A percentile compares a stretch with the other conserved stretches of the same genome.
These are phyloP conservation scores for Lanius collurio DNA, from an alignment of 2,113 vertebrate genomes.

Conservation along the genomic window DNA sequence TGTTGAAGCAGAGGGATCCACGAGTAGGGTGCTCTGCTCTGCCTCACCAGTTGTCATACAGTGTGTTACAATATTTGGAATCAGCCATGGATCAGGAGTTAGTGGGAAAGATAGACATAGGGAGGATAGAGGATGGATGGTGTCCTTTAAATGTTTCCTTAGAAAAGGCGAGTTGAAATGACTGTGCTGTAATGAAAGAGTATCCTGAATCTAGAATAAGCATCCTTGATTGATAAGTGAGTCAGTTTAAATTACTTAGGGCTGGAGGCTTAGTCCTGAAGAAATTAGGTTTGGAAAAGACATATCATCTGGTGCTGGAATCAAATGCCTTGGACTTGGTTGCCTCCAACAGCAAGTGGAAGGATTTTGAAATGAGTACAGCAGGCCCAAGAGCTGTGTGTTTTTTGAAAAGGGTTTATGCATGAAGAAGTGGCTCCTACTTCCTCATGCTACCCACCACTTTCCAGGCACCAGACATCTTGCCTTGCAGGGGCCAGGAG, in stretches of 20 bases:
- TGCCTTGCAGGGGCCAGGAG: not conserved
- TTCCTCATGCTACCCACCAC: not conserved
- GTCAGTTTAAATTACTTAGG: not conserved
- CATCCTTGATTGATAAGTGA: not conserved
- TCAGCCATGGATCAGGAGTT: not conserved
- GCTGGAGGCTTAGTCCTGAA: not conserved
- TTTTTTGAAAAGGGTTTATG: not conserved
- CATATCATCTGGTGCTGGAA: not conserved
- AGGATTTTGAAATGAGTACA: not conserved
- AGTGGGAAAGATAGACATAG: not conserved
- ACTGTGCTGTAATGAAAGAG: not conserved
- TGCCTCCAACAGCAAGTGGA: not conserved
- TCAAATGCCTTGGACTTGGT: not conserved
- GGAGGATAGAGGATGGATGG: not conserved
- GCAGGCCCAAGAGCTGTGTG: not conserved
- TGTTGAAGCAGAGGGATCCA: fast-evolving
- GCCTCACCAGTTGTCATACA: not conserved
- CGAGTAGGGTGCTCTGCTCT: fast-evolving
- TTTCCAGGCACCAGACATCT: not conserved
- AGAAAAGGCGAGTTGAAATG: not conserved
- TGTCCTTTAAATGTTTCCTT: not conserved
- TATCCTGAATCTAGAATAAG: not conserved
- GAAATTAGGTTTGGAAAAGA: not conserved
- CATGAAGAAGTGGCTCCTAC: not conserved
- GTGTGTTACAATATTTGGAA: not conserved